A percentile compares a stretch with the other conserved stretches of the same genome.
These are phyloP conservation scores for Procavia capensis DNA, from an alignment of 2,113 vertebrate genomes.

Conservation along the genomic window DNA sequence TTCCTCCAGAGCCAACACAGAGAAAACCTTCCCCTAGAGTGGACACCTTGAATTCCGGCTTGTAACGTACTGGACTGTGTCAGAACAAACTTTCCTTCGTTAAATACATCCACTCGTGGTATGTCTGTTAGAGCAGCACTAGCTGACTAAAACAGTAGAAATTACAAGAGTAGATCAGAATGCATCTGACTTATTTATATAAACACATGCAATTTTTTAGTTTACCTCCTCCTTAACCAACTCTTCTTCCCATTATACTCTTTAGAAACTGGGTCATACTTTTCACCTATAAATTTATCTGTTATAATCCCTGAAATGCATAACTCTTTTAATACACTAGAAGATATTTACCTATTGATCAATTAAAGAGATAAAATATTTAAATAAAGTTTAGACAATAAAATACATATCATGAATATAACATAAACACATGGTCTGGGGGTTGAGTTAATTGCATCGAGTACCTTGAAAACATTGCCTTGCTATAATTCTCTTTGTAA, in stretches of 20 bases:
- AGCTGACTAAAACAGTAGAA: too few species aligned
- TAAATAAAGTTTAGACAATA: neutral
- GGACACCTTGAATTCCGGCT: too few species aligned
- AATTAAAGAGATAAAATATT: neutral
- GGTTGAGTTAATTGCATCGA: neutral
- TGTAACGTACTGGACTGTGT: too few species aligned
- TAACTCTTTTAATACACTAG: neutral
- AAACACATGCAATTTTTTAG: neutral
- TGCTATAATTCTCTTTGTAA: neutral
- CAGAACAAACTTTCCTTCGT: too few species aligned
- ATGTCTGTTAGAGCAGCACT: too few species aligned
- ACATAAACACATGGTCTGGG: neutral
- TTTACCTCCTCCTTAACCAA: neutral
- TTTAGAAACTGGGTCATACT: rapidly evolving
- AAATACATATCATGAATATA: neutral
- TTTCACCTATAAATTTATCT: neutral
- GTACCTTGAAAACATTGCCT: neutral
- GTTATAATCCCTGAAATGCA: neutral
- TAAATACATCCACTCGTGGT: too few species aligned
- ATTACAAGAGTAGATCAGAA: neutral
- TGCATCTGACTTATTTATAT: neutral
- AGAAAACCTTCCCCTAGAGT: too few species aligned
- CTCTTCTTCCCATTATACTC: neutral
- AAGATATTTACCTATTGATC: neutral
- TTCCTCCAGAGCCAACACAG: too few species aligned